Base-by-base conservation (phyloP, 2,113 vertebrate genomes). In the Lampris incognitus region DNA sequence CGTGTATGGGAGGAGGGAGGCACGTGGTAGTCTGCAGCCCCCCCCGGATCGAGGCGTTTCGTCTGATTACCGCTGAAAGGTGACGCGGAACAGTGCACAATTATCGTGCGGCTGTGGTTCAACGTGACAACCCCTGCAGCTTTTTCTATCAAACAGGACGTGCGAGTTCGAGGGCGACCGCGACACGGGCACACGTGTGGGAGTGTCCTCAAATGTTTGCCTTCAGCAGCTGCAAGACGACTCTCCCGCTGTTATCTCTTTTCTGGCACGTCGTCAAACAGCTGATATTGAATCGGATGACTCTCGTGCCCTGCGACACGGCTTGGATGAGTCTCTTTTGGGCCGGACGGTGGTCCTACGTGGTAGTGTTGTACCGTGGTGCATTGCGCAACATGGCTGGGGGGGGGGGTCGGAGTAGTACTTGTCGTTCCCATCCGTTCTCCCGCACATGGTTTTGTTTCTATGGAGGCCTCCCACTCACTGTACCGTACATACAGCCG, bases 381-480 rank as follows among this genome's bases (percentile, higher is more conserved):
- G 49, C 62, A 70, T 70, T 75, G 68, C 80, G 85, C 81, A 88
- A 87, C 85, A 68, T 48, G 58, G 73, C 67, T 71, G 69, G 55
- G 73, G 64, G 73, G 64, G 81, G 74, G 65, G 36, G 77, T 44
- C 37, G 72, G 62, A 73, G 54, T 56, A 46, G 36, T 70, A 51
- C 72, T 82, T 85, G 74, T 50, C 64, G 81, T 74, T 68, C 59
- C 52, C 66, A 5, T 0, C 69, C 51, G 66, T 76, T 71, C 71
- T 81, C 69, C 65, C 74, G 76, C 75, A 39, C 7, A n/a, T 76
- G 73, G 71, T 46, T 39, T 58, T 68, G 83, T 88, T 86, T 87
- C 85, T 87, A 79, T 87, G 82, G 82, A 85, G 73, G 84, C 87
- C 83, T 5, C 84, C 88, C 89, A 90, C 88, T 90, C 82, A 13